These are phyloP conservation scores for Frankliniella intonsa DNA, from an alignment of 2,888 invertebrate genomes.

Conservation along the genomic window DNA sequence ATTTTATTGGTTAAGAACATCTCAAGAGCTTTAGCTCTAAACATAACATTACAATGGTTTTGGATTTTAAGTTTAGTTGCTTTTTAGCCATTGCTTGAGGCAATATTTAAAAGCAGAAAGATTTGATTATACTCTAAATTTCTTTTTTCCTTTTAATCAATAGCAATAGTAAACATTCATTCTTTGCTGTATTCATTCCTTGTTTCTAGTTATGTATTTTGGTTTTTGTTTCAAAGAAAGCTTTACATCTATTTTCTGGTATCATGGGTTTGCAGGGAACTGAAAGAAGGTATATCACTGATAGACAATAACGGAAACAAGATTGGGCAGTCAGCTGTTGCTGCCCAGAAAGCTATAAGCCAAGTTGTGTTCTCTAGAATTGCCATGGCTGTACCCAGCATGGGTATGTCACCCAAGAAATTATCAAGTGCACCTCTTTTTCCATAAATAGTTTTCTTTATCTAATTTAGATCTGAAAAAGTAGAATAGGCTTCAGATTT, in stretches of 20 bases:
- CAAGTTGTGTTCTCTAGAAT: slow-evolving; percentile 86
- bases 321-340: slow-evolving; percentile 56
- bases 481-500: background rate
- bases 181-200: background rate
- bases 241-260: background rate
- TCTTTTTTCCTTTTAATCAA: background rate
- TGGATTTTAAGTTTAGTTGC: background rate
- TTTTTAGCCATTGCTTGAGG: background rate
- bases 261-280: slow-evolving; percentile 55
- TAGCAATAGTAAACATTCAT: background rate
- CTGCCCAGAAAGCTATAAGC: slow-evolving; percentile 78
- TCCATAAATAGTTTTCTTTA: background rate
- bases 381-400: slow-evolving; percentile 90
- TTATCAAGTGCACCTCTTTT: background rate
- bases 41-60: no score
- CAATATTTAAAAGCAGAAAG: background rate
- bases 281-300: slow-evolving; percentile 75
- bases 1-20: no score
- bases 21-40: no score
- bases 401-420: slow-evolving; percentile 59
- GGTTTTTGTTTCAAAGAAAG: background rate
- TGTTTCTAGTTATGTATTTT: background rate
- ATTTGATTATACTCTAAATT: background rate
- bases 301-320: slow-evolving; percentile 69
- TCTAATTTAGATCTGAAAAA: background rate